Percentiles rank a stretch among this genome's conserved stretches.
Conservation (phyloP, 2,113 vertebrate genomes). For the Semnopithecus entellus region DNA sequence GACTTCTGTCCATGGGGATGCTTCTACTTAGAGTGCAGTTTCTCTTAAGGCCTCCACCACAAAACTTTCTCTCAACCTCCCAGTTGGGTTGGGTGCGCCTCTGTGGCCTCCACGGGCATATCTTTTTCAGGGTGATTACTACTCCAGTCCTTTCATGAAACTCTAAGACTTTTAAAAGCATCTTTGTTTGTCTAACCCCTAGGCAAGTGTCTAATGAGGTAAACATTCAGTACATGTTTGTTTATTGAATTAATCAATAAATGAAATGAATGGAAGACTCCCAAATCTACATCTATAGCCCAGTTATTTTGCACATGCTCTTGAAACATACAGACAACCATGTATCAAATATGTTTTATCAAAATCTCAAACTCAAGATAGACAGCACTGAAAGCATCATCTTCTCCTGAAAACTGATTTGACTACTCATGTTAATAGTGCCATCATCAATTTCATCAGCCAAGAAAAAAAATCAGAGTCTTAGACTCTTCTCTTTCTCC, state of each 20-base stretch:
- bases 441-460: neutral
- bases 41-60: neutral
- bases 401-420: slow-evolving; percentile 15
- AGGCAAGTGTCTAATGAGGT: neutral
- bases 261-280: neutral
- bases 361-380: neutral
- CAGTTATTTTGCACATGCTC: neutral
- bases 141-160: neutral
- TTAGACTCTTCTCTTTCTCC: neutral
- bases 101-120: neutral
- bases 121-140: neutral
- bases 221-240: neutral
- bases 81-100: neutral
- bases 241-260: neutral
- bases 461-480: neutral
- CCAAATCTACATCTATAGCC: neutral
- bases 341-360: neutral
- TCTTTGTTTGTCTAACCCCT: neutral
- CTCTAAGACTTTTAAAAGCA: neutral
- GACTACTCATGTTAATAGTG: neutral
- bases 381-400: neutral
- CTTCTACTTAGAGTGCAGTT: neutral
- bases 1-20: neutral
- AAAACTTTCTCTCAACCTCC: neutral
- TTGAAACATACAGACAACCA: neutral